Evolutionary conservation across 1,140 invertebrate genomes (phyloP).

Genomic region (Artemia franciscana): DNA sequence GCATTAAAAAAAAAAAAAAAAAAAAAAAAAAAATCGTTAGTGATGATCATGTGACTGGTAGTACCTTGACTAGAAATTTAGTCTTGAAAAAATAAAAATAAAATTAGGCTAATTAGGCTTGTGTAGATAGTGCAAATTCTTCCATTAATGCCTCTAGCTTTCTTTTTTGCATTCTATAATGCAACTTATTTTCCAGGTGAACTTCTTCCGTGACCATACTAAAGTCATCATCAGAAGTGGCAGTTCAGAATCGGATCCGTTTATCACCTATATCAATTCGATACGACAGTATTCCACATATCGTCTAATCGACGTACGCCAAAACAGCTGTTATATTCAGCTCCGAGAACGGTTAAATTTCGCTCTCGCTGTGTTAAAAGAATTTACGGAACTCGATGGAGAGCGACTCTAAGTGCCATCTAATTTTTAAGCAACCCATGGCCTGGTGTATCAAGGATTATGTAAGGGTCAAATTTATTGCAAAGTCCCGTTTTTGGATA

Average conservation of each 20-base stretch:
- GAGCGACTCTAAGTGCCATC: constrained; percentile 9
- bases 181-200: constrained; percentile 23
- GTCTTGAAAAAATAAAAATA: no score
- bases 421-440: no score
- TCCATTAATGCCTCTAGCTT: no score
- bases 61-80: no score
- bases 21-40: no score
- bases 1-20: no score
- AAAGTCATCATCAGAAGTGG: constrained; percentile 27
- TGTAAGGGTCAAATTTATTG: no score
- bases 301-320: constrained; percentile 28
- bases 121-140: no score
- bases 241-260: constrained; percentile 6
- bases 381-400: constrained; percentile 26
- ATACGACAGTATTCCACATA: constrained; percentile 31
- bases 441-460: no score
- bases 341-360: constrained; percentile 32
- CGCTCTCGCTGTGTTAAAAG: constrained; percentile 25
- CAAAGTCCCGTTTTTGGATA: no score
- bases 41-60: no score
- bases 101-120: no score
- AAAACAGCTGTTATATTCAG: constrained; percentile 30
- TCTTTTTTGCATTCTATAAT: background rate
- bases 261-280: constrained; percentile 30
- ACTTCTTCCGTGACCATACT: constrained; percentile 37